These are phyloP conservation scores for Panagrolaimus sp. DNA, from an alignment of 1,140 invertebrate genomes.

Conservation along the genomic window DNA sequence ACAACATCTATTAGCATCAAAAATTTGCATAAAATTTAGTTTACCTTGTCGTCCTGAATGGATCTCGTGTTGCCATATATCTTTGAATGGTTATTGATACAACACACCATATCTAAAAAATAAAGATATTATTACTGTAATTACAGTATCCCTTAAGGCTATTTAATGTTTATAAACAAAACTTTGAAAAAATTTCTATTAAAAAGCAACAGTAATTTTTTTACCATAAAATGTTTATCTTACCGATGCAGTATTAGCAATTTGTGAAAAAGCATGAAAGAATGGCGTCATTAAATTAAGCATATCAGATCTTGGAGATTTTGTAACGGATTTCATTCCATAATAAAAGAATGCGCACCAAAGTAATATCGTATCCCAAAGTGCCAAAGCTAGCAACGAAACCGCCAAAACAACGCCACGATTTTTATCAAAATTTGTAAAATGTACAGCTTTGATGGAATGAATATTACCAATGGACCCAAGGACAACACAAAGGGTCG, in stretches of 20 bases:
- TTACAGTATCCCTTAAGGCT: too few relatives aligned
- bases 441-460: constrained; percentile 17
- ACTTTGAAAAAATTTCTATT: too few relatives aligned
- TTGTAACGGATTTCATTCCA: constrained; percentile 36
- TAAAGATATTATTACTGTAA: too few relatives aligned
- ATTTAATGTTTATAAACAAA: too few relatives aligned
- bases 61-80: constrained; percentile 51
- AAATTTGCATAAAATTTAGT: constrained; percentile 2
- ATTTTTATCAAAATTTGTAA: constrained; percentile 50
- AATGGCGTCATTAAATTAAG: constrained; percentile 38
- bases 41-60: constrained; percentile 38
- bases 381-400: constrained; percentile 43
- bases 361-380: constrained; percentile 51
- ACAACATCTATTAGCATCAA: too few relatives aligned
- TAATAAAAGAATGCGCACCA: constrained; percentile 53
- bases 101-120: constrained; percentile 43
- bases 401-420: constrained; percentile 49
- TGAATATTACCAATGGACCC: background rate
- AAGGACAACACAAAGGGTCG: background rate
- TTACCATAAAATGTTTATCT: too few relatives aligned
- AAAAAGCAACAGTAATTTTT: too few relatives aligned
- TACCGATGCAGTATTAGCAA: constrained; percentile 48
- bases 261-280: constrained; percentile 42
- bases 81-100: constrained; percentile 49
- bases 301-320: constrained; percentile 20